Percentiles rank a stretch among this genome's conserved stretches.
Conservation (phyloP, 2,797 vertebrate species). For the Hippopotamyrus pictus region DNA sequence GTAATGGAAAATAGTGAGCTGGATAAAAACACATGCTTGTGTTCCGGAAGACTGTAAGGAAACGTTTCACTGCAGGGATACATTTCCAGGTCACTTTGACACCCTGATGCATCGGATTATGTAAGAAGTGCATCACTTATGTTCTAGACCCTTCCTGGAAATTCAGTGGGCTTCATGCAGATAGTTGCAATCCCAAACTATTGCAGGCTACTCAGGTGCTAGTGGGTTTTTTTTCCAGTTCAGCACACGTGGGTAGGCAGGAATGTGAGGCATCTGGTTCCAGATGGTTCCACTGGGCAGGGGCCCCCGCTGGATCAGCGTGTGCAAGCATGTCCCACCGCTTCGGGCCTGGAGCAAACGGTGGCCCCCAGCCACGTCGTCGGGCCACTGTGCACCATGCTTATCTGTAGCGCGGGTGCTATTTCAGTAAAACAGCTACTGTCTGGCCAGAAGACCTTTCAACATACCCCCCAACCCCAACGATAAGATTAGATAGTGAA, state of each 20-base stretch:
- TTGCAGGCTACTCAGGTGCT: background rate
- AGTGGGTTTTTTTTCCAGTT: background rate
- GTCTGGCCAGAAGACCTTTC: conserved; percentile 48
- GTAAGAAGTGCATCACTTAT: background rate
- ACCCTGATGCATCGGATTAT: background rate
- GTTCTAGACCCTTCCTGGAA: background rate
- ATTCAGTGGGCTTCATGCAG: background rate
- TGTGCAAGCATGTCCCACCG: background rate
- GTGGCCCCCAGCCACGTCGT: conserved; percentile 8
- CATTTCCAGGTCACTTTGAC: background rate
- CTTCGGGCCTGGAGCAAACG: background rate
- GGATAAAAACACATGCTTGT: background rate
- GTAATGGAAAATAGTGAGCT: background rate
- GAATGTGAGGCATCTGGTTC: background rate
- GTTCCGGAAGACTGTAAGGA: background rate
- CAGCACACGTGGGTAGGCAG: background rate
- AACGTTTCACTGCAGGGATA: background rate
- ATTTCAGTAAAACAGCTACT: conserved; percentile 51
- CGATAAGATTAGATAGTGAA: conserved; percentile 58
- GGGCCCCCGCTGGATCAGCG: background rate
- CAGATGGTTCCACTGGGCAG: background rate
- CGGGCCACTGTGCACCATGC: conserved; percentile 9
- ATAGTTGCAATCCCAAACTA: background rate
- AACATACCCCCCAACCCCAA: conserved; percentile 40
- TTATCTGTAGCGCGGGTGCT: conserved; percentile 52